Conservation (phyloP, 2,797 vertebrate species). For the Loriculus beryllinus region DNA sequence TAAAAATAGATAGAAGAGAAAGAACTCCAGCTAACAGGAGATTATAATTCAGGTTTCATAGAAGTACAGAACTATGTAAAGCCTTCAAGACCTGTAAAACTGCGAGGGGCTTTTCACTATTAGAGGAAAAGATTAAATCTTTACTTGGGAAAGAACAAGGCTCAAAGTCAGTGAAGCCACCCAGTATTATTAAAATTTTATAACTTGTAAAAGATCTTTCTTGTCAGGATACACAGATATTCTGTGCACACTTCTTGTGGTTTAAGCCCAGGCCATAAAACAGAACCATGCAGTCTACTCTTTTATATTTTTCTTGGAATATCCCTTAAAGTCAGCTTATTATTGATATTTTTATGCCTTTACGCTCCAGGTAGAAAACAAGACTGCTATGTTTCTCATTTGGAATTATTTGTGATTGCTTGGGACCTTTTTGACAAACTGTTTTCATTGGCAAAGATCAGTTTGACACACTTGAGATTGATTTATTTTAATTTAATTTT, state of each 20-base stretch:
- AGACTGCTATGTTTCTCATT: not conserved
- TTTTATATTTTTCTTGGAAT: not conserved
- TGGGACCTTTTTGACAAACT: not conserved
- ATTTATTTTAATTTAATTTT: not conserved
- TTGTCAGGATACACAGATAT: not conserved
- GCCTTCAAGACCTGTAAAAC: conserved; percentile 2
- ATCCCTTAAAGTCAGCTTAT: not conserved
- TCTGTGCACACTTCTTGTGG: not conserved
- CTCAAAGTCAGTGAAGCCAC: not conserved
- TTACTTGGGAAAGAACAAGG: not conserved
- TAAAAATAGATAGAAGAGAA: conserved; percentile 23
- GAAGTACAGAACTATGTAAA: not conserved
- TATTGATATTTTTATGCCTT: not conserved
- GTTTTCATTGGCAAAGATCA: not conserved
- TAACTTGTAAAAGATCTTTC: not conserved
- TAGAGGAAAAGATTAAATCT: not conserved
- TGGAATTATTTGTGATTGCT: not conserved
- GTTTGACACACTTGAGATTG: not conserved
- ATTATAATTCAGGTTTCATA: not conserved
- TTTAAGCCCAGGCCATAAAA: too few species aligned
- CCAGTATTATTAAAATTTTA: not conserved
- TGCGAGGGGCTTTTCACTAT: not conserved
- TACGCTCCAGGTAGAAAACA: not conserved
- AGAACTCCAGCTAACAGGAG: conserved; percentile 3
- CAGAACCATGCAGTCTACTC: not conserved